A percentile compares a stretch with the other conserved stretches of the same genome.
phyloP scores from a whole-genome alignment of 1,140 invertebrate genomes.

The Cydia strobilella region DNA sequence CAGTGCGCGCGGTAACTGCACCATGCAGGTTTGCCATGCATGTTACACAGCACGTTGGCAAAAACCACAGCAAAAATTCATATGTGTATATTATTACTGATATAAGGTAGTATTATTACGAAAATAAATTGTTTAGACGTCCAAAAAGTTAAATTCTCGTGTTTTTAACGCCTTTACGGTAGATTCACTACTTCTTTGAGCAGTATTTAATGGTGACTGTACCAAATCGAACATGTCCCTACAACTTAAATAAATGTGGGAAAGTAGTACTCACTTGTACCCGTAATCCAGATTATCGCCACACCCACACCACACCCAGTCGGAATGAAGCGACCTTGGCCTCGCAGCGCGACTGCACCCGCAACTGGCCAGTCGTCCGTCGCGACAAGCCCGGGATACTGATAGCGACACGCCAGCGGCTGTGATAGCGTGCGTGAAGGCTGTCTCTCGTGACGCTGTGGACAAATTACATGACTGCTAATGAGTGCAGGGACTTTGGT shows the following conservation, averaged over 20 bases:
- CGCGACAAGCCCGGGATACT: constrained; percentile 92
- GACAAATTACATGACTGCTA: constrained; percentile 45
- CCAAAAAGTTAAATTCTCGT: too few species aligned
- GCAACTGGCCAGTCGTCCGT: constrained; percentile 93
- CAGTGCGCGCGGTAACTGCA: too few species aligned
- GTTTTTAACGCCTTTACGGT: too few species aligned
- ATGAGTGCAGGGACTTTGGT: constrained; percentile 87
- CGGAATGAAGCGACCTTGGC: constrained; percentile 89
- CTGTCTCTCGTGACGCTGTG: constrained; percentile 93
- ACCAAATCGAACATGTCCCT: not conserved
- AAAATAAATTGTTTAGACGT: too few species aligned
- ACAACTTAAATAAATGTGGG: not conserved
- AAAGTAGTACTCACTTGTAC: constrained; percentile 87
- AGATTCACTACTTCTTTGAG: too few species aligned
- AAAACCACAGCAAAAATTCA: too few species aligned
- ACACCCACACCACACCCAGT: constrained; percentile 99
- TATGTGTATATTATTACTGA: too few species aligned
- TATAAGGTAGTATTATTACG: too few species aligned
- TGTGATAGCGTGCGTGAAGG: constrained; percentile 94
- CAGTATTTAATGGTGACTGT: not conserved
- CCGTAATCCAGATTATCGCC: constrained; percentile 97
- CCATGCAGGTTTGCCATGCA: too few species aligned
- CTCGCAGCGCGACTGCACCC: constrained; percentile 90
- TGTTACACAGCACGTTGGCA: too few species aligned
- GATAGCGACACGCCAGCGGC: constrained; percentile 94